These are phyloP conservation scores for Novumbra hubbsi DNA, from an alignment of 2,797 vertebrate species.

Conservation along the genomic window DNA sequence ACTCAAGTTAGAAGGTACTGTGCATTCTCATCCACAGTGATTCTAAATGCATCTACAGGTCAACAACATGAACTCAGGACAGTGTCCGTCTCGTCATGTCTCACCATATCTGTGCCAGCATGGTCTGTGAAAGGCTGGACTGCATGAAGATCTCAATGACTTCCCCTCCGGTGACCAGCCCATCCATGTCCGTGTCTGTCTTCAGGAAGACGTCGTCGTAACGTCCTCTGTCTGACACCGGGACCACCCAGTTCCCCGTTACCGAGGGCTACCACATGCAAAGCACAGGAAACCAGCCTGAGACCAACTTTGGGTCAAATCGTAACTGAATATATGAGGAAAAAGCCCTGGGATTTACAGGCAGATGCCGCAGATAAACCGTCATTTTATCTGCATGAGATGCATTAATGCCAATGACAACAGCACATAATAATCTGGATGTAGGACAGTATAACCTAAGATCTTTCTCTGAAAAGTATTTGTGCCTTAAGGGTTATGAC, in stretches of 20 bases:
- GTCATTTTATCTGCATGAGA: no score
- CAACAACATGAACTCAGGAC: not conserved
- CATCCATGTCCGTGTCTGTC: slow-evolving; percentile 86
- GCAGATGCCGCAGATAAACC: no score
- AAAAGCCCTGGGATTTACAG: not conserved
- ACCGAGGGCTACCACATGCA: slow-evolving; percentile 47
- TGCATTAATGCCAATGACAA: not conserved
- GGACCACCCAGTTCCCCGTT: slow-evolving; percentile 88
- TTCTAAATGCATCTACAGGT: no score
- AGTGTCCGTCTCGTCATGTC: slow-evolving; percentile 18
- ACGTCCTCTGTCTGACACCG: slow-evolving; percentile 80
- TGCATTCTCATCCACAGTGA: not conserved
- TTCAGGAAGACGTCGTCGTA: slow-evolving; percentile 92
- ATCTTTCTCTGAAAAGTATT: not conserved
- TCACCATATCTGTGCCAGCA: slow-evolving; percentile 97
- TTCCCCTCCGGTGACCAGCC: slow-evolving; percentile 88
- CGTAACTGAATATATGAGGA: not conserved
- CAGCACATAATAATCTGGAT: no score
- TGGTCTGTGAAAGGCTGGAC: slow-evolving; percentile 88
- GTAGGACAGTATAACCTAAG: not conserved
- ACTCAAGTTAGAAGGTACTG: not conserved
- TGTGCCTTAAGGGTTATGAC: not conserved
- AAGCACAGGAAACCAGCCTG: not conserved
- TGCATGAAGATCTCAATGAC: slow-evolving; percentile 98
- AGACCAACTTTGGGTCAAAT: not conserved